phyloP scores from a whole-genome alignment of 2,797 vertebrate genomes.

The Pygocentrus nattereri region DNA sequence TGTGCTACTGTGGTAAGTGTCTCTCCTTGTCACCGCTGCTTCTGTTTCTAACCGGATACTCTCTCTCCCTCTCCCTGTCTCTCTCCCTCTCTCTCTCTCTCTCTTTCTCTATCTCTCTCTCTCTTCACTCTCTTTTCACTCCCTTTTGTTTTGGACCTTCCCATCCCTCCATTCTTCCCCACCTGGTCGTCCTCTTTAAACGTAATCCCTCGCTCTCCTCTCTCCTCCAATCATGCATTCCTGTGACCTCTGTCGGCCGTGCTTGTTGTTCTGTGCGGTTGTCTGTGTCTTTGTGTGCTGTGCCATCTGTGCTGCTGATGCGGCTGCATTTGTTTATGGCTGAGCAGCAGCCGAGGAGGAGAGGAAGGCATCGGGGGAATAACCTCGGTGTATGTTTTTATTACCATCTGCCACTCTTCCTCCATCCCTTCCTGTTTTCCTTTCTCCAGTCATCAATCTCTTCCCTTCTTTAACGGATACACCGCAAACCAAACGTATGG shows the following conservation, averaged over 20 bases:
- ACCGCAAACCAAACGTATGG: not conserved
- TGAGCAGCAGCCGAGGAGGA: slow-evolving; percentile 89
- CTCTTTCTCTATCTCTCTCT: slow-evolving; percentile 10
- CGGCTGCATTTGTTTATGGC: slow-evolving; percentile 65
- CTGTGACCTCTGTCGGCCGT: slow-evolving; percentile 54
- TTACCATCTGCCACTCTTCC: slow-evolving; percentile 65
- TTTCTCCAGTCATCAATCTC: not conserved
- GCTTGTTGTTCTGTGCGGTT: slow-evolving; percentile 52
- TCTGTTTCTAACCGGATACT: slow-evolving; percentile 77
- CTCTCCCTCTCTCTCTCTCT: slow-evolving; percentile 40
- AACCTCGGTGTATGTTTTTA: slow-evolving; percentile 93
- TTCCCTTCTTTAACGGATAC: not conserved
- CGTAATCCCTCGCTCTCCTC: not conserved
- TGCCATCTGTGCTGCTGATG: slow-evolving; percentile 70
- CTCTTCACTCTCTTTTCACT: not conserved
- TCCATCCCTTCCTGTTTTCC: slow-evolving; percentile 11
- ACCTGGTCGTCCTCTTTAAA: slow-evolving; percentile 23
- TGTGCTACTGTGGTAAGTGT: slow-evolving; percentile 79
- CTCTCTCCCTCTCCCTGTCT: slow-evolving; percentile 67
- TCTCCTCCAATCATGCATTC: slow-evolving; percentile 21
- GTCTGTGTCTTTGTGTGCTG: slow-evolving; percentile 57
- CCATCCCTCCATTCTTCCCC: slow-evolving; percentile 7
- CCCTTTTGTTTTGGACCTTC: slow-evolving; percentile 21
- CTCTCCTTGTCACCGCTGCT: slow-evolving; percentile 74
- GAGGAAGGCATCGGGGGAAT: slow-evolving; percentile 93